These are phyloP conservation scores for Abrostola triplasia DNA, from an alignment of 2,888 invertebrate species.

Conservation along the genomic window DNA sequence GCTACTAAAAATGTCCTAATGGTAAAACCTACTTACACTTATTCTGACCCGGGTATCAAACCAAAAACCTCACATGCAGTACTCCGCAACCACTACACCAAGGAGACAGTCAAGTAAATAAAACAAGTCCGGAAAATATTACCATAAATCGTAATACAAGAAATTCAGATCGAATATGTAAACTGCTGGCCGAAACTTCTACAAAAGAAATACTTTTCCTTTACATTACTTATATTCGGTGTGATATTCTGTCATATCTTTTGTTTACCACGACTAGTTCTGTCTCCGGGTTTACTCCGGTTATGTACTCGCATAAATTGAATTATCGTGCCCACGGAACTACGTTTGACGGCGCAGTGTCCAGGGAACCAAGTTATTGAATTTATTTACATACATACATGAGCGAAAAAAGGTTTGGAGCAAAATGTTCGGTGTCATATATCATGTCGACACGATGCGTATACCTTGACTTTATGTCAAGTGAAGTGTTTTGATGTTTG, in stretches of 20 bases:
- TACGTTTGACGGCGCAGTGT: slow-evolving; percentile 67
- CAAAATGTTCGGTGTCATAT: slow-evolving; percentile 55
- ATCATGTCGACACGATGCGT: slow-evolving; percentile 45
- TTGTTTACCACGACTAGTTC: slow-evolving; percentile 67
- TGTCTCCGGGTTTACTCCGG: slow-evolving; percentile 57
- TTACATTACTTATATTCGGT: slow-evolving; percentile 67
- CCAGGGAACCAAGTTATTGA: slow-evolving; percentile 72
- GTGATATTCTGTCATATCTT: slow-evolving; percentile 63
- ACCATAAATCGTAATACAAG: slow-evolving; percentile 38
- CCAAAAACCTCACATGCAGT: too few species aligned
- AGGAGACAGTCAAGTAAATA: too few species aligned
- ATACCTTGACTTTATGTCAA: slow-evolving; percentile 43
- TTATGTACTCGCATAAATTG: slow-evolving; percentile 67
- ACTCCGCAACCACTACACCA: too few species aligned
- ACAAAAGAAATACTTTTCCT: slow-evolving; percentile 60
- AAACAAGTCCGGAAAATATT: slow-evolving; percentile 35
- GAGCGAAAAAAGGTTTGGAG: slow-evolving; percentile 58
- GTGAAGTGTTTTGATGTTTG: slow-evolving; percentile 18
- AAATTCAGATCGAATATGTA: slow-evolving; percentile 40
- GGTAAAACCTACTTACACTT: too few species aligned
- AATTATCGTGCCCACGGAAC: slow-evolving; percentile 69
- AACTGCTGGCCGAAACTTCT: slow-evolving; percentile 52
- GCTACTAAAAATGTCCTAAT: too few species aligned
- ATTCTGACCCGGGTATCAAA: too few species aligned
- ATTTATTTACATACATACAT: slow-evolving; percentile 75